phyloP scores from a whole-genome alignment of 1,140 invertebrate species.

The Calephelis nemesis region DNA sequence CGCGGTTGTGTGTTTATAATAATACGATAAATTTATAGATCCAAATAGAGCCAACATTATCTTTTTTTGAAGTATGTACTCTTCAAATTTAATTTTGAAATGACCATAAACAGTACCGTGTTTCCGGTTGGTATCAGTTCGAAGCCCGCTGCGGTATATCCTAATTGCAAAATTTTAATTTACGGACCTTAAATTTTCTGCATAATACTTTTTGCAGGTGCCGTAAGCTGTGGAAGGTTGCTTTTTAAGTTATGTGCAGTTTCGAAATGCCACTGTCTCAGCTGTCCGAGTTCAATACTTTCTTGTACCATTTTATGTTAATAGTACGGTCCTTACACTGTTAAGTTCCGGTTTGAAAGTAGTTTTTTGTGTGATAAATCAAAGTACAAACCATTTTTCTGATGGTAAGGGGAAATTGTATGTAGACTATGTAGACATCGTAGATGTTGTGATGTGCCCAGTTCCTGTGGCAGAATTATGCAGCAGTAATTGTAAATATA shows the following conservation, averaged over 20 bases:
- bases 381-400: too few species aligned
- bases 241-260: neutral
- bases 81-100: too few species aligned
- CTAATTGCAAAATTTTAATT: constrained; percentile 47
- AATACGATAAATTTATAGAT: too few species aligned
- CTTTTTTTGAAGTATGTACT: too few species aligned
- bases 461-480: too few species aligned
- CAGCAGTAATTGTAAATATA: too few species aligned
- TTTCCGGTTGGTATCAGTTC: constrained; percentile 32
- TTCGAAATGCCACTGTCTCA: neutral
- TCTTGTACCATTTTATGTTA: neutral
- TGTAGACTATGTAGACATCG: too few species aligned
- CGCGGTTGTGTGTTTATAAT: too few species aligned
- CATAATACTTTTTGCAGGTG: neutral
- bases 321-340: neutral
- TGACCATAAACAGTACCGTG: too few species aligned
- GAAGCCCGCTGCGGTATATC: constrained; percentile 38
- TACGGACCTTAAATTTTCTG: constrained; percentile 17
- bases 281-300: neutral
- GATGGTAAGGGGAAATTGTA: too few species aligned
- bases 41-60: too few species aligned
- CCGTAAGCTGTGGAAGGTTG: neutral
- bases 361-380: neutral
- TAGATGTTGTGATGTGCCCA: too few species aligned
- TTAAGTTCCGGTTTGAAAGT: neutral